Conservation (phyloP, 2,797 vertebrate species). For the Muraenolepis orangiensis region DNA sequence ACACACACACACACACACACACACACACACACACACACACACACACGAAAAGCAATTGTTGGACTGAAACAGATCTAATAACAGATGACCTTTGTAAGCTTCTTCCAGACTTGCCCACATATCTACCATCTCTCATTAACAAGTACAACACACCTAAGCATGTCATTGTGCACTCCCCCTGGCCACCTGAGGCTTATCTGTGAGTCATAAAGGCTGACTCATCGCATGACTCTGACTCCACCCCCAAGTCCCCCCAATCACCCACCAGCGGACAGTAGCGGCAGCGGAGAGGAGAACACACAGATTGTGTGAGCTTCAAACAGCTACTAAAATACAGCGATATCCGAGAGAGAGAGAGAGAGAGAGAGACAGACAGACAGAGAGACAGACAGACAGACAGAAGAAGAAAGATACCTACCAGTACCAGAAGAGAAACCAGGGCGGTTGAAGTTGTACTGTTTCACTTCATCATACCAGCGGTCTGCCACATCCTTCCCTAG, state of each 20-base stretch:
- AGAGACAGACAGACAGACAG: not conserved
- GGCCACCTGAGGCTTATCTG: slow-evolving; percentile 29
- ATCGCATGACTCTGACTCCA: not conserved
- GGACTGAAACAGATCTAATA: too few species aligned
- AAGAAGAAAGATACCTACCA: slow-evolving; percentile 70
- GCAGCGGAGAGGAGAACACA: not conserved
- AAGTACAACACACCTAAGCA: too few species aligned
- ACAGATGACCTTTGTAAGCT: too few species aligned
- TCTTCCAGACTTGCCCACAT: too few species aligned
- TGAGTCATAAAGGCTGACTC: slow-evolving; percentile 28
- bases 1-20: not conserved
- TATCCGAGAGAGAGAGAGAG: not conserved
- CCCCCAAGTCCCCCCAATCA: not conserved
- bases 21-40: too few species aligned
- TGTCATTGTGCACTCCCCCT: slow-evolving; percentile 20
- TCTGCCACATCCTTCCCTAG: slow-evolving; percentile 93
- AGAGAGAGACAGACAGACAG: not conserved
- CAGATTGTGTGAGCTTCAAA: not conserved
- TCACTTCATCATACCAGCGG: slow-evolving; percentile 96
- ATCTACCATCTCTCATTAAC: too few species aligned
- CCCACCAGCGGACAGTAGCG: not conserved
- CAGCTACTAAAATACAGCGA: not conserved
- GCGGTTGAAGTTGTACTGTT: slow-evolving; percentile 91
- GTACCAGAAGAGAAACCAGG: slow-evolving; percentile 94
- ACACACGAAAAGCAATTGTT: too few species aligned